These are phyloP conservation scores for Archips xylosteana DNA, from an alignment of 2,888 invertebrate species.

Conservation along the genomic window DNA sequence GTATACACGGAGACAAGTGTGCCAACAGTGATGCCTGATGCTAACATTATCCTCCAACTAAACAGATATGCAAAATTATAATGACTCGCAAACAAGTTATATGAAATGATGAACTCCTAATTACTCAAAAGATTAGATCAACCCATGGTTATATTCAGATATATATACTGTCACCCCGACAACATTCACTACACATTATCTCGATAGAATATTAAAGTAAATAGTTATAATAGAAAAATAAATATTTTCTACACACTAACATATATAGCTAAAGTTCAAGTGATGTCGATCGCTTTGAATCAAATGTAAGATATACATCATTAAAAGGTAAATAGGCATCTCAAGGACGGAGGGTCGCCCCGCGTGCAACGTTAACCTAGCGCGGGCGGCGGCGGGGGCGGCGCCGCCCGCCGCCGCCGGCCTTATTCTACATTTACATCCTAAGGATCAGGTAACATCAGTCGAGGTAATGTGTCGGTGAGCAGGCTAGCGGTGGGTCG, in stretches of 20 bases:
- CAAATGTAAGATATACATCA: conserved; percentile 68
- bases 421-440: conserved; percentile 80
- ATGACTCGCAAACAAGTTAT: conserved; percentile 69
- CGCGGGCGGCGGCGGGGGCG: conserved; percentile 45
- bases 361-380: conserved; percentile 73
- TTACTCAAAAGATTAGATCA: conserved; percentile 60
- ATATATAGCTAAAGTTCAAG: conserved; percentile 83
- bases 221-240: conserved; percentile 82
- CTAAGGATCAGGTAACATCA: conserved; percentile 85
- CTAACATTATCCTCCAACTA: conserved; percentile 49
- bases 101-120: conserved; percentile 70
- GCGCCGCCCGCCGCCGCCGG: conserved; percentile 44
- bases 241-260: conserved; percentile 85
- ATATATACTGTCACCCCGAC: conserved; percentile 80
- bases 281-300: conserved; percentile 79
- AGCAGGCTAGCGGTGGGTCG: conserved; percentile 73
- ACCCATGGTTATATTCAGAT: conserved; percentile 63
- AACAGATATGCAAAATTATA: conserved; percentile 62
- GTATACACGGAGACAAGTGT: conserved; percentile 38
- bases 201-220: conserved; percentile 84
- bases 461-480: conserved; percentile 85
- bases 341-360: conserved; percentile 81
- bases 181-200: conserved; percentile 85
- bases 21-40: conserved; percentile 45
- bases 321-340: conserved; percentile 78